These are phyloP conservation scores for Clusia tigrina DNA, from an alignment of 2,888 invertebrate genomes.

Conservation along the genomic window DNA sequence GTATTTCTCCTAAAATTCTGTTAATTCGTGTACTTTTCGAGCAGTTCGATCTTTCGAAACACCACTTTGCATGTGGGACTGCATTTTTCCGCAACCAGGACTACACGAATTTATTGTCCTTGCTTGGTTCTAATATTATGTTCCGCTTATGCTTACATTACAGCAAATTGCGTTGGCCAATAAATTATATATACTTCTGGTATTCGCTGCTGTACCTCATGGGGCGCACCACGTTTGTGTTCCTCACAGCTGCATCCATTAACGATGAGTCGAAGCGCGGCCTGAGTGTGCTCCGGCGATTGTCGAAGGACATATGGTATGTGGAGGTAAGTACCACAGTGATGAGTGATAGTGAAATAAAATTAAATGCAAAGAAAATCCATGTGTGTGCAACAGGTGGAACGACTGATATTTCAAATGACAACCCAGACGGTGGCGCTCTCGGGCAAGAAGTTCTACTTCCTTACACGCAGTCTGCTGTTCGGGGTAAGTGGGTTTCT, in stretches of 20 bases:
- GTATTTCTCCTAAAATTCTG: too few relatives aligned
- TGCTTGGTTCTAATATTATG: too few relatives aligned
- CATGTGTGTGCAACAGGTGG: conserved; percentile 65
- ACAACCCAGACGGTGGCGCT: conserved; percentile 68
- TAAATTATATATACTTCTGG: conserved; percentile 68
- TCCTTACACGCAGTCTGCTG: conserved; percentile 68
- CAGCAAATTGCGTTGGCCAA: conserved; percentile 61
- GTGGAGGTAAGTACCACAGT: conserved; percentile 51
- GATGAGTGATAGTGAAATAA: neutral
- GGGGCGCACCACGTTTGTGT: conserved; percentile 67
- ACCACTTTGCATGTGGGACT: too few relatives aligned
- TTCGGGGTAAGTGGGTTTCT: conserved; percentile 66
- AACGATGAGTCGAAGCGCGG: conserved; percentile 68
- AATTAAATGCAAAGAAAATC: too few relatives aligned
- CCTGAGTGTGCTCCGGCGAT: conserved; percentile 64
- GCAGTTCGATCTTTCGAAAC: too few relatives aligned
- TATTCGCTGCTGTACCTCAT: conserved; percentile 68
- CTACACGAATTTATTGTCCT: too few relatives aligned
- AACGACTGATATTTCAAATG: conserved; percentile 70
- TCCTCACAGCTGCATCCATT: conserved; percentile 68
- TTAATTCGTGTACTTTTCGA: too few relatives aligned
- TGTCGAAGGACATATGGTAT: conserved; percentile 57
- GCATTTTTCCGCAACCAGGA: too few relatives aligned
- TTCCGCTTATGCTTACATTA: neutral
- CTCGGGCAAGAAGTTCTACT: conserved; percentile 71